A percentile compares a stretch with the other conserved stretches of the same genome.
These are phyloP conservation scores for Adela reaumurella DNA, from an alignment of 2,888 invertebrate genomes.

Conservation along the genomic window DNA sequence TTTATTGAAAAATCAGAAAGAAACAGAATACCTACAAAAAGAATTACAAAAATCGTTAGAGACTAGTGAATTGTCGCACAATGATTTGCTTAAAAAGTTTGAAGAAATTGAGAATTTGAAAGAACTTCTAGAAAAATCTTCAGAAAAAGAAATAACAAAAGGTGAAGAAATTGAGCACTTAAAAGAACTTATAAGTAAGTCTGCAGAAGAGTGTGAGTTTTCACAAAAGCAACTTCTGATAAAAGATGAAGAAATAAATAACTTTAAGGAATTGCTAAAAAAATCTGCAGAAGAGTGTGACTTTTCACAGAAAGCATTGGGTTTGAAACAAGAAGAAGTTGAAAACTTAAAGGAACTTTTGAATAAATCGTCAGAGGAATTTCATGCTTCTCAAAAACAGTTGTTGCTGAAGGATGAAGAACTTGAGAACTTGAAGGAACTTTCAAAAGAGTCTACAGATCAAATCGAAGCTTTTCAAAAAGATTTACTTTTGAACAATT, in stretches of 20 bases:
- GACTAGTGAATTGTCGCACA: background rate
- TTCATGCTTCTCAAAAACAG: background rate
- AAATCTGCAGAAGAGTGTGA: constrained; percentile 10
- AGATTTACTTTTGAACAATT: background rate
- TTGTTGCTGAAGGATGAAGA: constrained; percentile 10
- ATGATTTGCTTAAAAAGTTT: background rate
- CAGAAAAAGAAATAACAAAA: constrained; percentile 1
- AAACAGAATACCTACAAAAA: no score
- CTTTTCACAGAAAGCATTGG: background rate
- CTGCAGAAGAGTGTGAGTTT: background rate
- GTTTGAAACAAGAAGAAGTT: constrained; percentile 2
- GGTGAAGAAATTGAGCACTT: constrained; percentile 18
- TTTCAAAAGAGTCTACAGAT: constrained; percentile 15
- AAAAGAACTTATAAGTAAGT: constrained; percentile 10
- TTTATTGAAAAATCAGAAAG: background rate
- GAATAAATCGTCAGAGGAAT: constrained; percentile 2
- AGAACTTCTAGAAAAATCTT: constrained; percentile 8
- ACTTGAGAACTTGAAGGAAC: constrained; percentile 21
- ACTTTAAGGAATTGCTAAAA: constrained; percentile 16
- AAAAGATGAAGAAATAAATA: constrained; percentile 19
- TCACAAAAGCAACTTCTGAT: constrained; percentile 1
- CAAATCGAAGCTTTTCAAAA: constrained; percentile 21
- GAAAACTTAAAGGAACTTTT: constrained; percentile 11
- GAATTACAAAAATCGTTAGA: constrained; percentile 15
- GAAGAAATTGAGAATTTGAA: constrained; percentile 9